Evolutionary conservation across 2,797 vertebrate genomes (phyloP).

Genomic region (Rhinella marina): DNA sequence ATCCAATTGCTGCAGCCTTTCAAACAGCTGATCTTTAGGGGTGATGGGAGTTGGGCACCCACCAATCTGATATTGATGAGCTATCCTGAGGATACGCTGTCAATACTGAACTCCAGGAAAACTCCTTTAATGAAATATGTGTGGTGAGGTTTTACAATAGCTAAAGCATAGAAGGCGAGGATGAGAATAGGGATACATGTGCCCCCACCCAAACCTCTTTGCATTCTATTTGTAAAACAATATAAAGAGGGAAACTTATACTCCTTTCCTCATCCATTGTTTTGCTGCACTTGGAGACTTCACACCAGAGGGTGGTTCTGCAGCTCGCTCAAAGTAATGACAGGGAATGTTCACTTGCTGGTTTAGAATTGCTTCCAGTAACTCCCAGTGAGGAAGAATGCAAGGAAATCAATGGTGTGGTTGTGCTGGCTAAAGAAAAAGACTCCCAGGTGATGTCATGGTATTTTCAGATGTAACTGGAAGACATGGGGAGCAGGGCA

Average conservation of each 20-base stretch:
- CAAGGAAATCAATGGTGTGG: constrained; percentile 51
- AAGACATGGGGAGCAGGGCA: neutral
- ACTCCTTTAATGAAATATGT: no score
- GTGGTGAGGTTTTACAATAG: no score
- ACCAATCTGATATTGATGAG: no score
- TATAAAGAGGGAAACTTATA: constrained; percentile 17
- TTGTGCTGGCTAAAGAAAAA: constrained; percentile 18
- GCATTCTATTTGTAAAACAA: constrained; percentile 10
- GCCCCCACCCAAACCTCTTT: constrained; percentile 4
- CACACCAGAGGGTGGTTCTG: neutral
- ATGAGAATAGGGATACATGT: neutral
- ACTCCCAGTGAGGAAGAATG: constrained; percentile 41
- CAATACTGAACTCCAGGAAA: no score
- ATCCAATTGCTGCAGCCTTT: no score
- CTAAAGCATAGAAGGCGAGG: neutral
- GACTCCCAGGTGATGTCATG: constrained; percentile 33
- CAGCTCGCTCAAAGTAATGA: neutral
- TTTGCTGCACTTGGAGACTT: constrained; percentile 3
- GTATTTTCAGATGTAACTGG: constrained; percentile 22
- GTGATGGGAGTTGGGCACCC: no score
- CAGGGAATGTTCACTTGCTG: constrained; percentile 38
- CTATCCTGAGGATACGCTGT: no score
- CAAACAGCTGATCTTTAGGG: no score
- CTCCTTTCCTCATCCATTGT: constrained; percentile 44
- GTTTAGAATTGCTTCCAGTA: constrained; percentile 53